A percentile compares a stretch with the other conserved stretches of the same genome.
Evolutionary conservation across 2,113 vertebrate species (phyloP).

Genomic region (Halichoeres trimaculatus): DNA sequence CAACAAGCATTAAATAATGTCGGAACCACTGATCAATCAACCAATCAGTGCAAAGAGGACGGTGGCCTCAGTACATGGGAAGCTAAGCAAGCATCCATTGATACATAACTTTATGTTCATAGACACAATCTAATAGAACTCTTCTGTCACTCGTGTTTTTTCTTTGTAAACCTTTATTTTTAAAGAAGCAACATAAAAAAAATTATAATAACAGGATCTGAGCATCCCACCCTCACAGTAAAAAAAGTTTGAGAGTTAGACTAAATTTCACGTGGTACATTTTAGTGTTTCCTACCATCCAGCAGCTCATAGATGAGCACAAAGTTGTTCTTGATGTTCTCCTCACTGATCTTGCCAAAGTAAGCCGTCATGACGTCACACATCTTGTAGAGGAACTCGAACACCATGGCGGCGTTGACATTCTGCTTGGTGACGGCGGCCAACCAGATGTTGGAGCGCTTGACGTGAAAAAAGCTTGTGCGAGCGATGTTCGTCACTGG

Average conservation of each 20-base stretch:
- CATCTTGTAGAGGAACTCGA: conserved; percentile 99
- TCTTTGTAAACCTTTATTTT: not conserved
- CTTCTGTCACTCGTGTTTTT: no score
- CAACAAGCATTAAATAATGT: no score
- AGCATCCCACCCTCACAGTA: no score
- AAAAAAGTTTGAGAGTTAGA: not conserved
- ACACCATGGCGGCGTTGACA: conserved; percentile 99
- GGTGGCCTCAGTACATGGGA: no score
- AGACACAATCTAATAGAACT: no score
- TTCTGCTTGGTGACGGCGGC: conserved; percentile 99
- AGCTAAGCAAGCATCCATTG: no score
- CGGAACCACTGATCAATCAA: no score
- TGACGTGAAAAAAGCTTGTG: conserved; percentile 99
- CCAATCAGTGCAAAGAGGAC: no score
- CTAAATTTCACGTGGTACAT: not conserved
- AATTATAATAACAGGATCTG: not conserved
- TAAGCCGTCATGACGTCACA: conserved; percentile 99
- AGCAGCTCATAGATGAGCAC: conserved; percentile 98
- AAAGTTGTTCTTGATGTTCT: conserved; percentile 99
- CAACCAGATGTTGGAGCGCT: conserved; percentile 99
- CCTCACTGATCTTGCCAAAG: conserved; percentile 99
- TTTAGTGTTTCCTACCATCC: conserved; percentile 84
- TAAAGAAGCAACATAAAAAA: not conserved
- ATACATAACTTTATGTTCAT: no score
- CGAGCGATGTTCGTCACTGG: conserved; percentile 99